Conservation (phyloP, 2,113 vertebrate species). For the Callipepla squamata region DNA sequence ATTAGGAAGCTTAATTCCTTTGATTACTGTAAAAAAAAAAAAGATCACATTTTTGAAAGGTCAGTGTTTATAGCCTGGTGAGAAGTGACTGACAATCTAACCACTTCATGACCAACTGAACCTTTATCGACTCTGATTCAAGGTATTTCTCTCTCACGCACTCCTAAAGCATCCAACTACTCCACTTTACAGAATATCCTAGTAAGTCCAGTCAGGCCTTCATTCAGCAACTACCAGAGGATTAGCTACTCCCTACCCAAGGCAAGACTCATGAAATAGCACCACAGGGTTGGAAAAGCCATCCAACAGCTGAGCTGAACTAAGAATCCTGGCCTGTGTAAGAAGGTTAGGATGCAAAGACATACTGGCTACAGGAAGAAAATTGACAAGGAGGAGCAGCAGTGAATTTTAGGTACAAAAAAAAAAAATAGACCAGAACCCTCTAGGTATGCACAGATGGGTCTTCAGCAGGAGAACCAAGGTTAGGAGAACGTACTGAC, state of each 20-base stretch:
- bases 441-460: conserved; percentile 21
- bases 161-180: not conserved
- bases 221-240: not conserved
- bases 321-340: not conserved
- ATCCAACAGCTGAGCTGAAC: not conserved
- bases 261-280: not conserved
- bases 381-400: not conserved
- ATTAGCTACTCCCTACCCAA: not conserved
- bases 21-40: not conserved
- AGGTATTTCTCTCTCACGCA: not conserved
- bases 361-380: not conserved
- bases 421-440: not conserved
- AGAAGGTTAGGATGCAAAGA: conserved; percentile 17
- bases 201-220: accelerated
- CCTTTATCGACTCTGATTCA: accelerated
- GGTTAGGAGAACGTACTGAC: conserved; percentile 15
- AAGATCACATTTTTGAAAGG: not conserved
- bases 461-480: conserved; percentile 19
- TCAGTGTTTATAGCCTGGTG: not conserved
- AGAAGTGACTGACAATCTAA: not conserved
- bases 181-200: not conserved
- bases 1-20: not conserved
- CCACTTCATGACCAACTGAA: not conserved
- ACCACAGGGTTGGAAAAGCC: not conserved
- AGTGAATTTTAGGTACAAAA: not conserved